A percentile compares a stretch with the other conserved stretches of the same genome.
Conservation (phyloP, 2,113 vertebrate genomes). For the Bos taurus region DNA sequence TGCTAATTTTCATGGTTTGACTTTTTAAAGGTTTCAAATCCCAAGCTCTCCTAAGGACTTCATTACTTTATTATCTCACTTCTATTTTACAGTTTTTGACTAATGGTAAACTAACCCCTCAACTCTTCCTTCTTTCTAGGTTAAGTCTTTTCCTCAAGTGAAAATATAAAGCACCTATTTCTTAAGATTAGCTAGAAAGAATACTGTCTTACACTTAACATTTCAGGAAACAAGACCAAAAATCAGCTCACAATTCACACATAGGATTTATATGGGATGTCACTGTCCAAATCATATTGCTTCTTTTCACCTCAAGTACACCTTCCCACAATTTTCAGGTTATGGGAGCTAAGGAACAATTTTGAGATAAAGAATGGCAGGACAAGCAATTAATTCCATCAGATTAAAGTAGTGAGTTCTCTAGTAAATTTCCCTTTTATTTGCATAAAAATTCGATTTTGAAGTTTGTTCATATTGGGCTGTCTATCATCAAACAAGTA, state of each 20-base stretch:
- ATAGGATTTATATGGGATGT: background rate
- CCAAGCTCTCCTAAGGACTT: background rate
- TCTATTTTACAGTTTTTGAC: background rate
- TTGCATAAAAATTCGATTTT: background rate
- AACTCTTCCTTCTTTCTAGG: background rate
- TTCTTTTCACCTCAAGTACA: background rate
- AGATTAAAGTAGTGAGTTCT: background rate
- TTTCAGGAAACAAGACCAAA: background rate
- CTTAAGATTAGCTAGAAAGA: background rate
- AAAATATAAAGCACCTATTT: background rate
- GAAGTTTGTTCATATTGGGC: background rate
- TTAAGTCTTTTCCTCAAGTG: background rate
- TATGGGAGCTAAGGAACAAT: background rate
- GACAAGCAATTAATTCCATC: background rate
- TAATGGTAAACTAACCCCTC: background rate
- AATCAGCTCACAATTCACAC: background rate
- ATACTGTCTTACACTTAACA: background rate
- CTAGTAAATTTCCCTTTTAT: background rate
- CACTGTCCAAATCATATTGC: background rate
- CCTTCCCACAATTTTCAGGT: background rate
- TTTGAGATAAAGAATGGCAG: background rate
- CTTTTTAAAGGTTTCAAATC: background rate
- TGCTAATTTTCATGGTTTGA: background rate
- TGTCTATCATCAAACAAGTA: background rate
- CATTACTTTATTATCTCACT: background rate